Percentiles rank a stretch among this genome's conserved stretches.
Conservation (phyloP, 2,888 invertebrate genomes). For the Pristionchus exspectatus region DNA sequence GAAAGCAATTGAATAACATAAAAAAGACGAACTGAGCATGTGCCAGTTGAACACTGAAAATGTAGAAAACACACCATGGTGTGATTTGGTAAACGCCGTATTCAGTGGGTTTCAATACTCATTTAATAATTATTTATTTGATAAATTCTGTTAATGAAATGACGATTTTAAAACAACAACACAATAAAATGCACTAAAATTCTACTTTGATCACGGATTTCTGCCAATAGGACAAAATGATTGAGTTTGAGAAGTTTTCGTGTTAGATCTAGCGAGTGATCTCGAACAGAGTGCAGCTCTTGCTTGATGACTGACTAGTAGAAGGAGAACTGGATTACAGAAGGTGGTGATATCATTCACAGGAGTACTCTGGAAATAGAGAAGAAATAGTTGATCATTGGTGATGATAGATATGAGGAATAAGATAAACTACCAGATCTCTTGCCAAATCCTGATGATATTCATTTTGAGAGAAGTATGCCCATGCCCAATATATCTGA, state of each 20-base stretch:
- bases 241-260: constrained; percentile 28
- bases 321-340: constrained; percentile 29
- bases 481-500: constrained; percentile 39
- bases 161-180: too few relatives aligned
- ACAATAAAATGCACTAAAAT: too few relatives aligned
- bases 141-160: too few relatives aligned
- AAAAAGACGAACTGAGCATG: too few relatives aligned
- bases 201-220: background rate
- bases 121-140: too few relatives aligned
- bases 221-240: background rate
- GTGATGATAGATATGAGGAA: background rate
- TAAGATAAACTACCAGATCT: background rate
- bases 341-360: constrained; percentile 17
- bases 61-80: too few relatives aligned
- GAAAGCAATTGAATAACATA: background rate
- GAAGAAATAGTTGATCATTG: background rate
- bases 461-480: background rate
- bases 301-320: constrained; percentile 3
- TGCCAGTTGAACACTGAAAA: too few relatives aligned
- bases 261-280: background rate
- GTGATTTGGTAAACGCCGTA: too few relatives aligned
- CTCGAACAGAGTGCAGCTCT: background rate
- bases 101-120: too few relatives aligned
- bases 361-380: background rate
- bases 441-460: constrained; percentile 1